Conservation (phyloP, 2,797 vertebrate genomes). For the Lophotriccus pileatus region DNA sequence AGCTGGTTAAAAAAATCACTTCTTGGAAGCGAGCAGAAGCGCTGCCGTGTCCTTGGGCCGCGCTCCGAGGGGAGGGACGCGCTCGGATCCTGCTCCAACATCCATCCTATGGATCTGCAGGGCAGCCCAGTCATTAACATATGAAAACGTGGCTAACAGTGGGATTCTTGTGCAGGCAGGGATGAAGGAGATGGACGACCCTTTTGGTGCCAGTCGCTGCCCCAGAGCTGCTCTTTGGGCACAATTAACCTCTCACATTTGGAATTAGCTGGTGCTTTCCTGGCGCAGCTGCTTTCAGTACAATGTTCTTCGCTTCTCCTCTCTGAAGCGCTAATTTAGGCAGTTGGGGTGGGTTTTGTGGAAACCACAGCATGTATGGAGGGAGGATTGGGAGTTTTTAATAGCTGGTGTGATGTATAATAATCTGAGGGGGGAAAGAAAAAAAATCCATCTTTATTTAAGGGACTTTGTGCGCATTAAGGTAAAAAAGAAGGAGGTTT, state of each 20-base stretch:
- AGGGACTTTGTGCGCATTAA: background rate
- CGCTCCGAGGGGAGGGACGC: background rate
- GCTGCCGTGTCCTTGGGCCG: accelerated
- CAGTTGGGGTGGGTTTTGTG: background rate
- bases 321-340: background rate
- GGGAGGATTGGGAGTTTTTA: background rate
- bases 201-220: slow-evolving; percentile 45
- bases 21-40: accelerated
- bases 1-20: background rate
- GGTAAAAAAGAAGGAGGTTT: background rate
- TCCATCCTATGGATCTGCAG: background rate
- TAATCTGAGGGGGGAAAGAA: background rate
- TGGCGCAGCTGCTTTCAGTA: slow-evolving; percentile 51
- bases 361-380: background rate
- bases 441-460: background rate
- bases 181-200: background rate
- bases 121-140: slow-evolving; percentile 28
- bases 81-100: background rate
- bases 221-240: background rate
- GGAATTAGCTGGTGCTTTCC: background rate
- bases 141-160: slow-evolving; percentile 60
- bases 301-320: background rate
- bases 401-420: background rate
- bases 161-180: slow-evolving; percentile 54
- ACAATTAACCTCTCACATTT: slow-evolving; percentile 66